phyloP scores from a whole-genome alignment of 2,888 invertebrate species.

The Patella ulyssiponensis region DNA sequence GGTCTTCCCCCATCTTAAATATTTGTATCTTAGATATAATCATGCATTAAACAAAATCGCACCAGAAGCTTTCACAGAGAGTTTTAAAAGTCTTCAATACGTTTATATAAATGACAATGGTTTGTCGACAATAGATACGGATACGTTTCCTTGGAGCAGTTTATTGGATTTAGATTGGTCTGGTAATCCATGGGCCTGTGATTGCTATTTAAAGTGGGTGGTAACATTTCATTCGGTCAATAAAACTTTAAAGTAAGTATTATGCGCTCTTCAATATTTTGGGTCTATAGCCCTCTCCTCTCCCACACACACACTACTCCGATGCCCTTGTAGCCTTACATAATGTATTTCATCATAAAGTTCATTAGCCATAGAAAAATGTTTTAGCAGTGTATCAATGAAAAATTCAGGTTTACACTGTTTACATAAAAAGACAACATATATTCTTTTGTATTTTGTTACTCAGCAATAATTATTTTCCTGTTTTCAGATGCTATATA shows the following conservation, averaged over 20 bases:
- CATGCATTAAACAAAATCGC: conserved; percentile 16
- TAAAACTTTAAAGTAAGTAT: conserved; percentile 12
- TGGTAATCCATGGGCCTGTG: conserved; percentile 32
- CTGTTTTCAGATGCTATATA: conserved; percentile 20
- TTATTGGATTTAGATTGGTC: conserved; percentile 21
- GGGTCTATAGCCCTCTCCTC: too few species aligned
- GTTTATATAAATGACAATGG: conserved; percentile 27
- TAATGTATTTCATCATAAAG: too few species aligned
- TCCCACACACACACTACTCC: too few species aligned
- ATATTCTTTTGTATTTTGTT: not conserved
- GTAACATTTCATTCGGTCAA: conserved; percentile 5
- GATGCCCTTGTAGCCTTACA: too few species aligned
- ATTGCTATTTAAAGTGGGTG: conserved; percentile 29
- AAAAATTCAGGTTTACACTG: too few species aligned
- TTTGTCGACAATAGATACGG: not conserved
- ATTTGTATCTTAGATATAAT: not conserved
- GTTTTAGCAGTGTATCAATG: too few species aligned
- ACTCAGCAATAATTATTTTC: not conserved
- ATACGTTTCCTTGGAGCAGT: conserved; percentile 26
- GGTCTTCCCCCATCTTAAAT: conserved; percentile 13
- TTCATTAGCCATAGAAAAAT: too few species aligned
- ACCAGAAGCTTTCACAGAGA: conserved; percentile 25
- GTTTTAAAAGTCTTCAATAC: conserved; percentile 11
- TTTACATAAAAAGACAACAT: not conserved
- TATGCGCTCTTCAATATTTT: not conserved